These are phyloP conservation scores for Gymnosoma rotundatum DNA, from an alignment of 2,888 invertebrate species.

Conservation along the genomic window DNA sequence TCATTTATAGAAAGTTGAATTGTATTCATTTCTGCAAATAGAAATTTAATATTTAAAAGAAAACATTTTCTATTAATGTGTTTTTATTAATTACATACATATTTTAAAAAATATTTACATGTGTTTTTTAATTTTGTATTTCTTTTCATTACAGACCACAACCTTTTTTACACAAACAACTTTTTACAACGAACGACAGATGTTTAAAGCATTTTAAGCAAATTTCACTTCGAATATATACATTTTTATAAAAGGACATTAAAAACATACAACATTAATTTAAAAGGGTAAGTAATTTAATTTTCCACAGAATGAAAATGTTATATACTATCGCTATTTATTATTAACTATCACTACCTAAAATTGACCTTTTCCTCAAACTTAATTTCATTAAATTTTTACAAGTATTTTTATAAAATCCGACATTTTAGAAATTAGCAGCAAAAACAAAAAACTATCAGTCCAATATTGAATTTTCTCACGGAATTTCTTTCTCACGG, in stretches of 20 bases:
- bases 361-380: no score
- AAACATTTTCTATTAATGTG: slow-evolving; percentile 1
- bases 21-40: slow-evolving; percentile 17
- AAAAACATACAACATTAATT: background rate
- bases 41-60: slow-evolving; percentile 49
- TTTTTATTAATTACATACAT: background rate
- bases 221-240: slow-evolving; percentile 47
- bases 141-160: slow-evolving; percentile 54
- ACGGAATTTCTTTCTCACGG: no score
- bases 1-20: slow-evolving; percentile 39
- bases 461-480: no score
- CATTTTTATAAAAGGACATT: slow-evolving; percentile 7
- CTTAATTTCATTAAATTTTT: no score
- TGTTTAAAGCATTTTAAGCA: slow-evolving; percentile 62
- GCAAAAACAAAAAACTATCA: no score
- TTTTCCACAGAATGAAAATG: no score
- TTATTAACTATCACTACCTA: no score
- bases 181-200: slow-evolving; percentile 64
- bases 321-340: no score
- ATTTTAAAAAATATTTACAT: background rate
- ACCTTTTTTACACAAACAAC: slow-evolving; percentile 44
- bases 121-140: slow-evolving; percentile 8
- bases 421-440: no score
- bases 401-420: no score
- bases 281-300: slow-evolving; percentile 44